Evolutionary conservation across 2,113 vertebrate genomes (phyloP), one percentile per base, ranked within the genome.

Genomic region (Uria aalge): DNA sequence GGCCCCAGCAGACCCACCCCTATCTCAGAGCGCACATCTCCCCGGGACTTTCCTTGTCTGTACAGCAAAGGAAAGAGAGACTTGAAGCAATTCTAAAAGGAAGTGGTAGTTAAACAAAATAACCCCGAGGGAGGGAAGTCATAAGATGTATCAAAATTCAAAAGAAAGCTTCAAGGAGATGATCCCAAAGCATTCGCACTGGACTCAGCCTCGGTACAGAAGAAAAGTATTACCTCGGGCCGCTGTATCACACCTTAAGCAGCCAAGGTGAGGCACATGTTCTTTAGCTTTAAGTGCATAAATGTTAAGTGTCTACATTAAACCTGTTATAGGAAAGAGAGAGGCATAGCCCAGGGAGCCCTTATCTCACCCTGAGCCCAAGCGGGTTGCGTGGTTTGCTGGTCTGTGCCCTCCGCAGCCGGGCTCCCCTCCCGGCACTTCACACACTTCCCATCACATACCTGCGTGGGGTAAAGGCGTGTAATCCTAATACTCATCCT

Each of bases 21-120:
- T 68, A 52, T 34, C 38, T 91, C 43, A 1, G 3, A 90, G 27
- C 11, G 14, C 34, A 47, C 32, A 6, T 45, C 47, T 87, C 34
- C 22, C 27, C 0, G 4, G 16, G 56, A 71, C 60, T 86, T 88
- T 60, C 45, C 43, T 89, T 15, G 8, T 8, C 40, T 67, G 5
- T 50, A 43, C 6, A 68, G 34, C 2, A 4, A 85, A 16, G 8
- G 24, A 41, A 34, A 45, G 29, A 72, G 34, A 52, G 45, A 48
- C 21, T 68, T 73, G 15, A 85, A 92, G 38, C 6, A 45, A 68
- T 69, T 73, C 32, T 80, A 24, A 83, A 83, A 59, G 50, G 85
- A 95, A 83, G 43, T 21, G 17, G n/a, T 68, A 85, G 69, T 47
- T 87, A 84, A 89, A 89, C 11, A 71, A 82, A 92, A 66, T 29